A percentile compares a stretch with the other conserved stretches of the same genome.
These are phyloP conservation scores for Zoroaster sp. DNA, from an alignment of 53 echinoderm and acorn worm genomes.

Conservation along the genomic window DNA sequence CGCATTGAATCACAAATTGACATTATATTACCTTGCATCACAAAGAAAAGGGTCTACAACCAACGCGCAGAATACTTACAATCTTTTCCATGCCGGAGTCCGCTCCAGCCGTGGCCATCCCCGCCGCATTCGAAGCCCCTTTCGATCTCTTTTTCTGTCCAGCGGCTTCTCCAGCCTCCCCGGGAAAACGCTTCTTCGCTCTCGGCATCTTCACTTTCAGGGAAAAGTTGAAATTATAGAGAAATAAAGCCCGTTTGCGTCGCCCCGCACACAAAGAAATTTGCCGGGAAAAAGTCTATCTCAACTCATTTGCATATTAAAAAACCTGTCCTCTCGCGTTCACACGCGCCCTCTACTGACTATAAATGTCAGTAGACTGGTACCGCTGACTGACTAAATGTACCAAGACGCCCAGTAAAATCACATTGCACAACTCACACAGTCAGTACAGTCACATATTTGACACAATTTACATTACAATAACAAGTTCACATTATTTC, in stretches of 20 bases:
- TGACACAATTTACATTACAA: too few species aligned
- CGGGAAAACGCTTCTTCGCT: conserved; percentile 67
- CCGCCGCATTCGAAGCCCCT: conserved; percentile 10
- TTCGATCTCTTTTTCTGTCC: conserved; percentile 39
- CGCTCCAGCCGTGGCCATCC: background rate
- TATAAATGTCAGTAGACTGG: background rate
- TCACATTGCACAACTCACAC: too few species aligned
- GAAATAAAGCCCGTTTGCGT: conserved; percentile 24
- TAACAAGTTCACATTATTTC: too few species aligned
- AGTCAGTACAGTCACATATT: too few species aligned
- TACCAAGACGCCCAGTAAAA: too few species aligned
- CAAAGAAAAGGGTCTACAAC: background rate
- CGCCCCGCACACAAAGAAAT: conserved; percentile 57
- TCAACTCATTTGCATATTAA: conserved; percentile 58
- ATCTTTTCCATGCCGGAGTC: conserved; percentile 52
- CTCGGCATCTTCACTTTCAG: conserved; percentile 65
- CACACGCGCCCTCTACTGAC: conserved; percentile 43
- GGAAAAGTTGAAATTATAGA: background rate
- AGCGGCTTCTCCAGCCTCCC: conserved; percentile 57
- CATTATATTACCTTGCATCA: background rate
- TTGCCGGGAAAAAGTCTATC: conserved; percentile 68
- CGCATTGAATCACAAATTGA: background rate
- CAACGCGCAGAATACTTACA: conserved; percentile 18
- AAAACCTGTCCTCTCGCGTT: background rate
- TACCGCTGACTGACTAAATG: too few species aligned